Base-by-base conservation (phyloP, 92 coral and sea anemone species). In the Epizoanthus rinbou region DNA sequence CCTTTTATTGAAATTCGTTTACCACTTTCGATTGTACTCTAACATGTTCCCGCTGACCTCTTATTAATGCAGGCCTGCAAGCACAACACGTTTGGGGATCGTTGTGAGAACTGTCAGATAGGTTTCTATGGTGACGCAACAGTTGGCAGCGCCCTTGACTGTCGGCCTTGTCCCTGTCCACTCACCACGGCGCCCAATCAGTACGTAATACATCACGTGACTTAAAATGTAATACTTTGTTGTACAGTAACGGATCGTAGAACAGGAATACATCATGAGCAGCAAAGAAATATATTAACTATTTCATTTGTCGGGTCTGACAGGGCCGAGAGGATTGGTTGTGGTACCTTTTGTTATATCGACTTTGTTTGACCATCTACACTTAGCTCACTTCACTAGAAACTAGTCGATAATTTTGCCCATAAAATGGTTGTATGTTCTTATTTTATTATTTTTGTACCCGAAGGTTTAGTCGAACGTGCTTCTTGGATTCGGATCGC, bases 81-180 rank as follows among this genome's bases (percentile, higher is more conserved):
- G 25, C 94, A 97, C 89, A 90, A 97, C 76, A 90, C 98, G 18
- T 80, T 54, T 33, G 99, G 99, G 9, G 75, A 88, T 58, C 75
- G 81, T 57, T 97, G 99, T 75, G 88, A 91, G 13, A 52, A 68
- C 63, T 97, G 99, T 71, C 57, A 73, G 54, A 21, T 86, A 57
- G 97, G 98, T 87, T 97, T 86, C 91, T 96, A 90, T 90, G 99
- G 99, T 69, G 87, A 96, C 85, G 96, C 99, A 6, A 90, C 91
- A 53, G 57, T 60, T 37, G 99, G 99, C 28, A 85, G 88, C 9
- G 71, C 95, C 28, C 64, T 71, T 15, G 98, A 92, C 69, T 96
- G 99, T 71, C 88, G 87, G 62, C 86, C 87, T 18, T 96, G 99
- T 58, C 92, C 94, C 17, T 96, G 99, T 85, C 99, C 99, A 15